These are phyloP conservation scores for Diaperis boleti DNA, from an alignment of 2,888 invertebrate species.

Conservation along the genomic window DNA sequence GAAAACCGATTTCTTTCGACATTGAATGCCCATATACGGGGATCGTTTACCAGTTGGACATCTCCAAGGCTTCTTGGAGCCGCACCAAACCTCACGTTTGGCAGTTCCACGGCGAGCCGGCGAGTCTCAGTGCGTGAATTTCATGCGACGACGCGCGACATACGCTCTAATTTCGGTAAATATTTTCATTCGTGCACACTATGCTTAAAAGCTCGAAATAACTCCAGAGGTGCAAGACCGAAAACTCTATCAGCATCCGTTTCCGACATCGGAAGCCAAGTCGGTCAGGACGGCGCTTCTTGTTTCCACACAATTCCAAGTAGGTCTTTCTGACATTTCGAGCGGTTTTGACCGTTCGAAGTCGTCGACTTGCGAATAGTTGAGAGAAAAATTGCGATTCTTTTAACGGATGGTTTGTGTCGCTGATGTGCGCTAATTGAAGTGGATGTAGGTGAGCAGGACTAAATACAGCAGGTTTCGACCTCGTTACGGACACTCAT, in stretches of 20 bases:
- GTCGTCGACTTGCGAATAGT: neutral
- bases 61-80: slow-evolving; percentile 27
- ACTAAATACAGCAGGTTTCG: slow-evolving; percentile 23
- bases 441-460: slow-evolving; percentile 4
- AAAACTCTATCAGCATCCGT: slow-evolving; percentile 10
- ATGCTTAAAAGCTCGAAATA: slow-evolving; percentile 10
- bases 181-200: slow-evolving; percentile 11
- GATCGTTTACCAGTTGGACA: slow-evolving; percentile 35
- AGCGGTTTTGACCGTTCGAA: neutral
- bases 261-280: slow-evolving; percentile 29
- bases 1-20: slow-evolving; percentile 38
- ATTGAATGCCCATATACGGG: slow-evolving; percentile 43
- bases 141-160: neutral
- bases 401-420: neutral
- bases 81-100: slow-evolving; percentile 30
- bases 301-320: slow-evolving; percentile 11
- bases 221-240: neutral
- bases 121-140: slow-evolving; percentile 5
- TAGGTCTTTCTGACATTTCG: slow-evolving; percentile 1
- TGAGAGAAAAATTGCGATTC: neutral
- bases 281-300: slow-evolving; percentile 21
- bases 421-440: slow-evolving; percentile 14
- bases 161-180: slow-evolving; percentile 23
- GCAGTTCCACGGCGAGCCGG: neutral
- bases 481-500: slow-evolving; percentile 12